Base-by-base conservation (phyloP, 2,113 vertebrate species). In the Bujurquina vittata region DNA sequence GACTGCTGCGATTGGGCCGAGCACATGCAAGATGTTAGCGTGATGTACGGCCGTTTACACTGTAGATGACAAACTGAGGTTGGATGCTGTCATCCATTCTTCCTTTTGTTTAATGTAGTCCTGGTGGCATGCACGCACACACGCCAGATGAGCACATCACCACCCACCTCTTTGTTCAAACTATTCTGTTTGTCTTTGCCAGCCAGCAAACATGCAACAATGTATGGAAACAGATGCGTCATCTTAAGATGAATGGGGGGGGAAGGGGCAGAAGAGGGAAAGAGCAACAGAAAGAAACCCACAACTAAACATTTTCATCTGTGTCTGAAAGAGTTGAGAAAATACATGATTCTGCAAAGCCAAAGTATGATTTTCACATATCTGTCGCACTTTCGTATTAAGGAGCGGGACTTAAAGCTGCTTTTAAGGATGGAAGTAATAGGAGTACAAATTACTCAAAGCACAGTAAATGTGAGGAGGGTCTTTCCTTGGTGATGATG, bases 201-300 rank as follows among this genome's bases (percentile, higher is more conserved):
- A 92, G 88, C 85, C 89, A 92, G 87, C 83, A 93, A 95, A 92
- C 92, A 95, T 87, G 92, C 88, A 94, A 88, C 91, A 91, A 94
- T 89, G 89, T 94, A 95, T 95, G 94, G 94, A 95, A 95, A 95
- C 92, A 94, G 92, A 93, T 94, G 88, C 73, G 58, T 95, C 94
- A 95, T 95, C 85, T 79, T 79, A 74, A 84, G 60, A 79, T 14
- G 62, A 43, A 14, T 72, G 63, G 65, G 61, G 58, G 58, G 43
- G 59, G 74, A 46, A 46, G 77, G 59, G 55, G 58, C n/a, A 75
- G 80, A 33, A 23, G 77, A 76, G 63, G 40, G 65, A 67, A 37
- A 56, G 11, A 20, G 52, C 33, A 33, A 84, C 37, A 87, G 76
- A 83, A 59, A 73, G 72, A 79, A 89, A 85, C 83, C 79, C 86